These are phyloP conservation scores for Myiagra hebetior DNA, from an alignment of 2,113 vertebrate genomes.

Conservation along the genomic window DNA sequence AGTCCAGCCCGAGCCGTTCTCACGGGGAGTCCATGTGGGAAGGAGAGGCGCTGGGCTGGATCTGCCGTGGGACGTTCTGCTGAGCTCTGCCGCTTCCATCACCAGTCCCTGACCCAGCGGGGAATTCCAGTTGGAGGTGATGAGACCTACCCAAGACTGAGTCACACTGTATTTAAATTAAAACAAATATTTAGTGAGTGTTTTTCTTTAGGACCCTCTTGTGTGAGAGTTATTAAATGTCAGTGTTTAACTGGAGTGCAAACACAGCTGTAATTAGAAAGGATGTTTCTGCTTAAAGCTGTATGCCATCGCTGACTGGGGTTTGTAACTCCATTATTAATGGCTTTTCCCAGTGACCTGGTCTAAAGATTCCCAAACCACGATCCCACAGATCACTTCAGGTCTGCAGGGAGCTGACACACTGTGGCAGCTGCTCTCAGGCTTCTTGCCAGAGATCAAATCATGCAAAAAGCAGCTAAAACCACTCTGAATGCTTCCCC, in stretches of 20 bases:
- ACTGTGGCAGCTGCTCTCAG: background rate
- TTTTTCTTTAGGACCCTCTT: slow-evolving; percentile 16
- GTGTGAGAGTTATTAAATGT: slow-evolving; percentile 39
- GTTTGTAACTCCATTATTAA: background rate
- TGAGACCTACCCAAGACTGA: slow-evolving; percentile 12
- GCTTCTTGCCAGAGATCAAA: background rate
- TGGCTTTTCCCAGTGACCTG: slow-evolving; percentile 9
- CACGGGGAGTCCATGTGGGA: background rate
- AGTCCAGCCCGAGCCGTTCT: slow-evolving; percentile 11
- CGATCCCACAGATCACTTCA: background rate
- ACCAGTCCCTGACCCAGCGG: slow-evolving; percentile 2
- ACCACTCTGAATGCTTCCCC: background rate
- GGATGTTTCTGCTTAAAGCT: background rate
- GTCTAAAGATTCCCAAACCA: background rate
- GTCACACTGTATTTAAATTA: slow-evolving; percentile 21
- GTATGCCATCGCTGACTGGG: background rate
- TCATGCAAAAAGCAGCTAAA: background rate
- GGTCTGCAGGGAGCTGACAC: background rate
- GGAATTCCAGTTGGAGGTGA: background rate
- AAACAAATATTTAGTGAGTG: slow-evolving; percentile 37
- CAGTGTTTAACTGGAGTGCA: slow-evolving; percentile 41
- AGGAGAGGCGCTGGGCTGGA: slow-evolving; percentile 1
- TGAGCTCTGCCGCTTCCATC: slow-evolving; percentile 26
- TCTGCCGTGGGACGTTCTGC: background rate
- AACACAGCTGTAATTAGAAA: slow-evolving; percentile 25